phyloP scores from a whole-genome alignment of 2,888 invertebrate genomes.

The Cepaea hortensis region DNA sequence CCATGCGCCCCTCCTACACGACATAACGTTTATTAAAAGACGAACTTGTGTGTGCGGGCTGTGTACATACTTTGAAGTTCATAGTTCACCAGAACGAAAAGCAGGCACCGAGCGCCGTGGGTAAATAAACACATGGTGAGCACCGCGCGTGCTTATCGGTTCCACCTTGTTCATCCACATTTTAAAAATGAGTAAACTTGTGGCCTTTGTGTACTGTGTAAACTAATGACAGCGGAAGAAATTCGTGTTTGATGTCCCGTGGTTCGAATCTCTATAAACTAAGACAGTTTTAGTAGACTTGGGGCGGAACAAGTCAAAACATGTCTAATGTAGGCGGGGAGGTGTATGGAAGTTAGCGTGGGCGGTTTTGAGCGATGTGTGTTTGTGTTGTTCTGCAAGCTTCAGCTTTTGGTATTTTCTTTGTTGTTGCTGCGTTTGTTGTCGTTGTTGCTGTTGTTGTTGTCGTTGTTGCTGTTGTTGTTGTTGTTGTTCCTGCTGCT shows the following conservation, averaged over 20 bases:
- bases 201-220: neutral
- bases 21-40: neutral
- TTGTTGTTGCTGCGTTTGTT: no score
- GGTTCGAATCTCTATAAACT: neutral
- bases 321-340: neutral
- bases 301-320: neutral
- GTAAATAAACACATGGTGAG: constrained; percentile 9
- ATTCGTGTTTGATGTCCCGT: neutral
- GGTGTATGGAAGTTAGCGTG: no score
- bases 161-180: neutral
- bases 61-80: neutral
- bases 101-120: neutral
- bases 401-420: no score
- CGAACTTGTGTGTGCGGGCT: neutral
- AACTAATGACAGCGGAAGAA: neutral
- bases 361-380: no score
- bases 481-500: no score
- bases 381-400: no score
- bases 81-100: neutral
- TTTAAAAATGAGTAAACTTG: no score
- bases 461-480: no score
- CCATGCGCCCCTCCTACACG: no score
- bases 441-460: no score
- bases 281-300: neutral
- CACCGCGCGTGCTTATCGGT: neutral